Evolutionary conservation across 30 jellyfish, hydroid and myxozoan species (phyloP).

Genomic region (Sanderia malayensis): DNA sequence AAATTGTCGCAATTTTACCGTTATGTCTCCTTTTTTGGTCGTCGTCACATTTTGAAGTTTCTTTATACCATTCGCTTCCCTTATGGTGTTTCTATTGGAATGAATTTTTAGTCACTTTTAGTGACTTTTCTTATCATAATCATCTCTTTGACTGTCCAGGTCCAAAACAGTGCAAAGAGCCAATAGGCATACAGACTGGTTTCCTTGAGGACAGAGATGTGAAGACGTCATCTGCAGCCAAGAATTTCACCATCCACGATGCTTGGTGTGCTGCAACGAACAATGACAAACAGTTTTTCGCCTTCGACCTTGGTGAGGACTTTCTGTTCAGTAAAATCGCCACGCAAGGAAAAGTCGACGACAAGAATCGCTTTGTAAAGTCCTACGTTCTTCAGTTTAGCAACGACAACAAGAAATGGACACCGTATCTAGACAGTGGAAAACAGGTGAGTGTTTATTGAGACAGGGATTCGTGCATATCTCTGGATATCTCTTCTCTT

Average conservation of each 20-base stretch:
- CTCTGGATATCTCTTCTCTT: too few species aligned
- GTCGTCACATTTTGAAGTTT: neutral
- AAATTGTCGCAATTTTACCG: too few species aligned
- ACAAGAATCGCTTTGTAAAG: constrained; percentile 67
- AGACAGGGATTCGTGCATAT: too few species aligned
- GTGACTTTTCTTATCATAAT: neutral
- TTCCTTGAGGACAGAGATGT: constrained; percentile 95
- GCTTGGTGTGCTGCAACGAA: constrained; percentile 89
- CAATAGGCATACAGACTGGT: constrained; percentile 96
- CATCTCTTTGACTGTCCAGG: neutral
- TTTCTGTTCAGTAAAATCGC: constrained; percentile 86
- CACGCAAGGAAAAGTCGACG: constrained; percentile 94
- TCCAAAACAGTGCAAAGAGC: constrained; percentile 74
- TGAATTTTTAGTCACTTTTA: too few species aligned
- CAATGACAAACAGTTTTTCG: constrained; percentile 90
- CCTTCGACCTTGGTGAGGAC: constrained; percentile 96
- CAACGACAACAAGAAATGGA: constrained; percentile 90
- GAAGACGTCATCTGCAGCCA: constrained; percentile 89
- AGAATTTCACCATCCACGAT: constrained; percentile 85
- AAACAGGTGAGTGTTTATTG: too few species aligned
- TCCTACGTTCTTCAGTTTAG: constrained; percentile 72
- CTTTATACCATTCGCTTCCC: too few species aligned
- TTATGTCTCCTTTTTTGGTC: too few species aligned
- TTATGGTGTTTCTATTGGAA: too few species aligned
- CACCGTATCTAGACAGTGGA: constrained; percentile 62